phyloP scores from a whole-genome alignment of 2,797 vertebrate genomes.

The Coccyzus lansbergi region DNA sequence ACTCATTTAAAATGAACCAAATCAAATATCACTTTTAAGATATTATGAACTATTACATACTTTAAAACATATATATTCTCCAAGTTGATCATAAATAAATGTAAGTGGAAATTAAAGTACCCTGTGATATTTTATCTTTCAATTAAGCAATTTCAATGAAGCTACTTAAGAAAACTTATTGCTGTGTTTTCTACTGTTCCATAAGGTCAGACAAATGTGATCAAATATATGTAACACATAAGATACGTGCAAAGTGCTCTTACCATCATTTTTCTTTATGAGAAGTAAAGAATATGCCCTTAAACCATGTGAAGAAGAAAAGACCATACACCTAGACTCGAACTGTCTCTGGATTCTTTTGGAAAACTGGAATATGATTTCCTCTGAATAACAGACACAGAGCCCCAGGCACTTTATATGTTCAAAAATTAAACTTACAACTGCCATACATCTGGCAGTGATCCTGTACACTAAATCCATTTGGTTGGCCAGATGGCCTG shows the following conservation, averaged over 20 bases:
- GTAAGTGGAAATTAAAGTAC: constrained; percentile 67
- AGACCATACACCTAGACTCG: not conserved
- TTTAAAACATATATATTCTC: constrained; percentile 61
- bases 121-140: constrained; percentile 64
- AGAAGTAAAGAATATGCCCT: constrained; percentile 6
- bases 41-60: constrained; percentile 28
- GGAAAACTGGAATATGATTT: constrained; percentile 72
- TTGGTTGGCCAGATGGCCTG: constrained; percentile 87
- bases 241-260: not conserved
- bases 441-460: constrained; percentile 84
- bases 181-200: constrained; percentile 18
- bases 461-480: constrained; percentile 81
- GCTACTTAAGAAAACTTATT: constrained; percentile 56
- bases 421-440: constrained; percentile 89
- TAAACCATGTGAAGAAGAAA: constrained; percentile 26
- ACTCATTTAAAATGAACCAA: constrained; percentile 51
- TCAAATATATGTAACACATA: not conserved
- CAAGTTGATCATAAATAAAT: constrained; percentile 69
- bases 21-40: constrained; percentile 58
- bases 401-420: constrained; percentile 81
- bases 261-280: constrained; percentile 12
- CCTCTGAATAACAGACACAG: constrained; percentile 78
- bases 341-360: constrained; percentile 12
- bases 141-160: constrained; percentile 66
- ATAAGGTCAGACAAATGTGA: constrained; percentile 57